Evolutionary conservation across 2,888 invertebrate genomes (phyloP), one percentile per base, ranked within the genome.

Genomic region (Nezara viridula): DNA sequence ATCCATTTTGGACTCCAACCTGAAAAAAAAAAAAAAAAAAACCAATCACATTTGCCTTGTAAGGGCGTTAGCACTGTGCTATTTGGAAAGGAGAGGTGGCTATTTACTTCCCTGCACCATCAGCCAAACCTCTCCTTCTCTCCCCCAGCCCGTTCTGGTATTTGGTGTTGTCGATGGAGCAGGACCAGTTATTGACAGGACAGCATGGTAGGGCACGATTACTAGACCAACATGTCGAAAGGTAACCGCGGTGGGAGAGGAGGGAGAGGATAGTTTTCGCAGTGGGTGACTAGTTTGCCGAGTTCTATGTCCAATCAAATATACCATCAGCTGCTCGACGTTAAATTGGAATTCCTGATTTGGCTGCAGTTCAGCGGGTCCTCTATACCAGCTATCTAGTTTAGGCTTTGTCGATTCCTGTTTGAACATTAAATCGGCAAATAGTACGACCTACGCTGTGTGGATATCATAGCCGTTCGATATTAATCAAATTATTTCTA

Each of bases 321-420:
- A 37, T 37, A 37, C 32, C 66, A 21, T 37, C 37, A 7, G 66
- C 7, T 19, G 37, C 19, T 37, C 19, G 6, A 73, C 19, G 37
- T 37, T 32, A 37, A 73, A 73, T 73, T 73, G 66, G 66, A 73
- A 73, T 73, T 73, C 66, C 66, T 37, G 66, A 73, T 73, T 73
- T 73, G 37, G 37, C 66, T 73, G 66, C 66, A 73, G 66, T 73
- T 37, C 32, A 73, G 66, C 21, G 66, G 21, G 27, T n/a, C 60
- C 60, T 27, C 60, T 27, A 60, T 60, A 7, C 60, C 37, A 32
- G 66, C 27, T 6, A 21, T 50, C 55, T 60, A 27, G 16, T 7
- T 9, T 6, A 21, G 16, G 14, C 66, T 19, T 60, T 60, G 32
- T 27, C 32, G 16, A 16, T 32, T 16, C 37, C 32, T 73, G 66